Evolutionary conservation across 64 coral and sea anemone genomes (phyloP), one percentile per base, ranked within the genome.

Genomic region (Catalaphyllia jardinei): DNA sequence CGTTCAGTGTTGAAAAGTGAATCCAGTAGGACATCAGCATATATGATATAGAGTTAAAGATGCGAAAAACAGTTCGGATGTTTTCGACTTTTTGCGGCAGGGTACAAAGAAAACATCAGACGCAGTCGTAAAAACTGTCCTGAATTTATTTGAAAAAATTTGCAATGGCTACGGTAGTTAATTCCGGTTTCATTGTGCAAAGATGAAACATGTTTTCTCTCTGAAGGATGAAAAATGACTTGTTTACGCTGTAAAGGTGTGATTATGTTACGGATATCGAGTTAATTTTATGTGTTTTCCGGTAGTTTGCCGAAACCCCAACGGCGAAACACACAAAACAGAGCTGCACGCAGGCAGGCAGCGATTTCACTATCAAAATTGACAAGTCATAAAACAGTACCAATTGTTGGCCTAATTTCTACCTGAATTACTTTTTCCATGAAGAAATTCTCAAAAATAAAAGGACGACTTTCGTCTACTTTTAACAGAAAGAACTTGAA

Each of bases 141-240:
- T 20, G 19, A 76, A 77, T 65, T 83, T 2, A 65, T 65, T 83
- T 38, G 20, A 11, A 50, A 20, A 14, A 51, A 13, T 20, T 77
- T 77, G 18, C 65, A 69, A 22, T 49, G 38, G 74, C 29, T 73
- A 73, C 39, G 20, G 16, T 50, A 24, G 67, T 69, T 69, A 85
- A 33, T 24, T 25, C 31, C 63, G 81, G 81, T 85, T 71, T 38
- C 81, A 46, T 28, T 85, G 38, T 27, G 27, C 38, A 52, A 71
- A 27, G 81, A 71, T 71, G 71, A 85, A 65, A 31, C 38, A 13
- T 71, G 55, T 83, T 85, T 85, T 85, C 76, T 29, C 39, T 67
- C 31, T 62, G 60, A 4, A 10, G 10, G 39, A 71, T 67, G 42
- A 50, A 52, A 71, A 85, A 49, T 10, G 63, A 24, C 31, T 83